Evolutionary conservation across 37 sponge, comb jelly and placozoan species (phyloP).

Genomic region (Diacarnus erythraeanus): DNA sequence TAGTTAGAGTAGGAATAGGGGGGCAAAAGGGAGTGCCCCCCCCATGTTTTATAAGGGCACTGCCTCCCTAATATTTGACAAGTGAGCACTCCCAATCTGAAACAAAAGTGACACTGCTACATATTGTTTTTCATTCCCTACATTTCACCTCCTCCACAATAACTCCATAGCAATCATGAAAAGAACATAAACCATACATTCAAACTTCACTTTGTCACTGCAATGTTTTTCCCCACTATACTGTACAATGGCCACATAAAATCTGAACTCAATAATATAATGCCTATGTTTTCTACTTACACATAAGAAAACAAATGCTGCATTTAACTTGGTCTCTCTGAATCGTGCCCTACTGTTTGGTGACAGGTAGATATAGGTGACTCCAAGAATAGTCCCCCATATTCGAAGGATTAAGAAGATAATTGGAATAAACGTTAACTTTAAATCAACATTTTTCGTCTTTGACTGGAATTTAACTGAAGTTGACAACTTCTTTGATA

Average conservation of each 20-base stretch:
- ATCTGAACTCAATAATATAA: too few relatives aligned
- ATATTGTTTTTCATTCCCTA: too few relatives aligned
- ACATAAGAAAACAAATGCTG: constrained; percentile 7
- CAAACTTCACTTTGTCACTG: not conserved
- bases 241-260: not conserved
- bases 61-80: too few relatives aligned
- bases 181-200: not conserved
- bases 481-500: not conserved
- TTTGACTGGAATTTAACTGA: constrained; percentile 11
- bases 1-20: too few relatives aligned
- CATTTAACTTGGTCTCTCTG: constrained; percentile 9
- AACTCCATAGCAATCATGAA: too few relatives aligned
- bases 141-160: too few relatives aligned
- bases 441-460: constrained; percentile 30
- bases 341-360: not conserved
- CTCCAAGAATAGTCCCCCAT: constrained; percentile 33
- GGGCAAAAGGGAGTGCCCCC: too few relatives aligned
- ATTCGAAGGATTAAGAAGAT: constrained; percentile 63
- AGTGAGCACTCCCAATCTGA: too few relatives aligned
- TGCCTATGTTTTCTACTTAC: constrained; percentile 27
- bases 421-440: constrained; percentile 63
- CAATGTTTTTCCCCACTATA: not conserved
- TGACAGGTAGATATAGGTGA: constrained; percentile 24
- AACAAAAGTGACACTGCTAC: too few relatives aligned
- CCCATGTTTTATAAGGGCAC: too few relatives aligned